phyloP scores from a whole-genome alignment of 1,140 invertebrate species.

The Dinothrombium tinctorium region DNA sequence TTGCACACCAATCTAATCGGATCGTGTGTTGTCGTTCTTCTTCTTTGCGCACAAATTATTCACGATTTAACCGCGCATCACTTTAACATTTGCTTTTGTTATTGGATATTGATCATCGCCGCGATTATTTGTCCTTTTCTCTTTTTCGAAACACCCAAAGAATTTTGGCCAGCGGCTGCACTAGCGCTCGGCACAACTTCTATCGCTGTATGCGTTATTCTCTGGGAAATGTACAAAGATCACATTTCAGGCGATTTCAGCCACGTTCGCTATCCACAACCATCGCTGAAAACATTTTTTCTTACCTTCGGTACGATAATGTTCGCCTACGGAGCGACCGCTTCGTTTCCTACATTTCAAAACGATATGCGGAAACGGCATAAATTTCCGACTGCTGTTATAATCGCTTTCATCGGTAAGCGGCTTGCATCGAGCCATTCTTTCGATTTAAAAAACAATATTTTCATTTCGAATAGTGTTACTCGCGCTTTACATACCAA shows the following conservation, averaged over 20 bases:
- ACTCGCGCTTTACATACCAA: conserved; percentile 29
- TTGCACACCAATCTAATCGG: not conserved
- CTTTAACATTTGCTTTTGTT: conserved; percentile 21
- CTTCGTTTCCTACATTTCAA: conserved; percentile 39
- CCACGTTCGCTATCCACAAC: conserved; percentile 13
- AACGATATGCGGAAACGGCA: conserved; percentile 36
- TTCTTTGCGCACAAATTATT: not conserved
- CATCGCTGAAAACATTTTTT: conserved; percentile 26
- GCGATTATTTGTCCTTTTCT: conserved; percentile 32
- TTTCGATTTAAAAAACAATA: too few relatives aligned
- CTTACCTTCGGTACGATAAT: conserved; percentile 34
- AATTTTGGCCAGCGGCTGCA: conserved; percentile 29
- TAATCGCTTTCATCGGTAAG: conserved; percentile 28
- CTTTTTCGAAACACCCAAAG: conserved; percentile 42
- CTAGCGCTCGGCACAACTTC: not conserved
- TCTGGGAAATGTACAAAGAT: conserved; percentile 7
- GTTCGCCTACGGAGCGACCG: conserved; percentile 37
- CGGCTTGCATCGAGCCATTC: too few relatives aligned
- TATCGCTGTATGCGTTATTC: not conserved
- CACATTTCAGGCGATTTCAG: not conserved
- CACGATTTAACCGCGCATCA: not conserved
- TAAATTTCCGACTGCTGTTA: conserved; percentile 28
- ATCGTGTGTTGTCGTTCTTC: not conserved
- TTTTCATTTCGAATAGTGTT: conserved; percentile 21
- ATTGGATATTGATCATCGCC: conserved; percentile 37